Base-by-base conservation (phyloP, 2,888 invertebrate species). In the Furcula furcula region DNA sequence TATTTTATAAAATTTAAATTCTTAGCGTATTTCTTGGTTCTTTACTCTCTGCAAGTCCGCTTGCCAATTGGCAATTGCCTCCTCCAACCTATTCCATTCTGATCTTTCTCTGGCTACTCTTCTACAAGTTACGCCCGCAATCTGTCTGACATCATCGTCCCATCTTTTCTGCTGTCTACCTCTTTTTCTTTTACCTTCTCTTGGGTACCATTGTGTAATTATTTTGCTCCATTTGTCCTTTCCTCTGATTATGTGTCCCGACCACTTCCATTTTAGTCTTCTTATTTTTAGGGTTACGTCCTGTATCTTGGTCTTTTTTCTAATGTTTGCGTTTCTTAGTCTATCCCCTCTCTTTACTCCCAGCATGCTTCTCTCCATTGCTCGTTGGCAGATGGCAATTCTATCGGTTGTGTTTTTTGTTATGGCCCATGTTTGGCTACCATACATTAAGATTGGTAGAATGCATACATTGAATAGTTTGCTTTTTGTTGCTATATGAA, bases 391-490 rank as follows among this genome's bases (percentile, higher is more conserved):
- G 11, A 25, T 25, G 3, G 9, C 11, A 9, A 25, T 9, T 25
- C 11, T 25, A 4, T 11, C 6, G 4, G 16, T 6, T 16, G 16
- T 25, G 11, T 25, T 25, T 25, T 25, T 9, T 11, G 25, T 25
- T 25, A 25, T 10, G 11, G 25, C 25, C 25, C 25, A 25, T 25
- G 25, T n/a, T n/a, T n/a, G n/a, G n/a, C n/a, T n/a, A n/a, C n/a
- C n/a, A n/a, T n/a, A n/a, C n/a, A n/a, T n/a, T 25, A 25, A 25
- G 11, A 40, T 25, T 6, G 40, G 40, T 26, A 40, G 22, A 16
- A 40, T 22, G 30, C 40, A 32, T 9, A 22, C 30, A 10, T 40
- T 33, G n/a, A 32, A 40, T n/a, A 35, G 10, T 22, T 40, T 33
- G 2, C 11, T 19, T 11, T 29, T 29, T 7, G 19, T 19, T 5